Evolutionary conservation across 2,113 vertebrate genomes (phyloP), one percentile per base, ranked within the genome.

Genomic region (Xiphophorus couchianus): DNA sequence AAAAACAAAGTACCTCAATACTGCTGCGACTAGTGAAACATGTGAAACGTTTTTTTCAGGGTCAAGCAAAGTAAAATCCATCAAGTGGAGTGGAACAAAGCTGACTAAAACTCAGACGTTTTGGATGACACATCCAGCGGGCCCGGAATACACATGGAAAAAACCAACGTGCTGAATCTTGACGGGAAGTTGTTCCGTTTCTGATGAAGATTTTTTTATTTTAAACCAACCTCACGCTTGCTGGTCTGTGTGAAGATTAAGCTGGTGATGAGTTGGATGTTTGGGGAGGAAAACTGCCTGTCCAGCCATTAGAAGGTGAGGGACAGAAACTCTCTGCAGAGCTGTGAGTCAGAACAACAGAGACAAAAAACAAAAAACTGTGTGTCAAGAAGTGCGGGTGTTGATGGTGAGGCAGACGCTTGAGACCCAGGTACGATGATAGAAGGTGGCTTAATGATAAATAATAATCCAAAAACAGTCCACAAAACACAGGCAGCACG

Each of bases 281-380:
- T 69, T 91, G 90, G 11, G 93, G 88, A 25, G 25, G 89, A 95
- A 92, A 70, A 0, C 87, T 75, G 35, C 62, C 86, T 3, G 90
- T 89, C 88, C 91, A 91, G 92, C 96, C 95, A 95, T 96, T 76
- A 2, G 90, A 65, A 67, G 84, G 92, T 66, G 93, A 77, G 84
- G 92, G 92, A 54, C 91, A 80, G 74, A 85, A 66, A 9, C 90
- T 90, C 6, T 94, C 90, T 72, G 76, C 77, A 61, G 73, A 69
- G 9, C 84, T 83, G 74, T 51, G 54, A 5, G 29, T 62, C 13
- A 70, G n/a, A 72, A 22, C 7, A 30, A 71, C 8, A 68, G 1
- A 17, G 10, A 35, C 25, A 25, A 58, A 58, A 27, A 27, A 2
- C 22, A 19, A 1, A 0, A 31, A 31, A 31, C 31, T 31, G 31